Percentiles rank a stretch among this genome's conserved stretches.
Evolutionary conservation across 2,113 vertebrate genomes (phyloP).

Genomic region (Gallinago jamesoni): DNA sequence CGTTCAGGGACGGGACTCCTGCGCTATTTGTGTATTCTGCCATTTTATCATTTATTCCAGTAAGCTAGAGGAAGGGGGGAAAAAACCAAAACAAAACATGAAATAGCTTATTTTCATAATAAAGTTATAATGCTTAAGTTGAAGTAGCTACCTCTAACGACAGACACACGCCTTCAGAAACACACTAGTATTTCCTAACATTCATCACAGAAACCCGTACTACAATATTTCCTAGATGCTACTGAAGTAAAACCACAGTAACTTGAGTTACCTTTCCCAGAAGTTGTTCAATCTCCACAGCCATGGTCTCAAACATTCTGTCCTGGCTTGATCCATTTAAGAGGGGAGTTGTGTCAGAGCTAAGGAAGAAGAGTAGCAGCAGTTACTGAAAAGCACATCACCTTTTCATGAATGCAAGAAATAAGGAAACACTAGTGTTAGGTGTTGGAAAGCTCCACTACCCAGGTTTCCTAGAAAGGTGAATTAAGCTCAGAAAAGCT

Average conservation of each 20-base stretch:
- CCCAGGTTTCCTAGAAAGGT: not conserved
- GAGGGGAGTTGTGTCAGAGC: constrained; percentile 95
- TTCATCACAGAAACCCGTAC: fast-evolving
- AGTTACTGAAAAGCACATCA: not conserved
- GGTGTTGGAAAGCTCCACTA: not conserved
- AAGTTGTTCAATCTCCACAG: constrained; percentile 97
- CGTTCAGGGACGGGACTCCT: constrained; percentile 89
- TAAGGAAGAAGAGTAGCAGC: constrained; percentile 51
- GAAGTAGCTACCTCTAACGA: not conserved
- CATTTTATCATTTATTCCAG: constrained; percentile 96
- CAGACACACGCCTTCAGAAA: not conserved
- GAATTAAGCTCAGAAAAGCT: not conserved
- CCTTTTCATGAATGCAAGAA: not conserved
- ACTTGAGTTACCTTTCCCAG: constrained; percentile 86
- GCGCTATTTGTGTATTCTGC: constrained; percentile 91
- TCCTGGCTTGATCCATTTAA: constrained; percentile 97
- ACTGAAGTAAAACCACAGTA: not conserved
- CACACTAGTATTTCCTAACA: not conserved
- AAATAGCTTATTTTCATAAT: not conserved
- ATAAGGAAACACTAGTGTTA: not conserved
- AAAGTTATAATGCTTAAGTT: not conserved
- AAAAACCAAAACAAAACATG: not conserved
- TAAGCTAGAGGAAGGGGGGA: constrained; percentile 79
- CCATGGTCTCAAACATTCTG: constrained; percentile 99
- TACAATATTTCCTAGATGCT: fast-evolving